Evolutionary conservation across 2,888 invertebrate species (phyloP).

Genomic region (Punctoribates punctum): DNA sequence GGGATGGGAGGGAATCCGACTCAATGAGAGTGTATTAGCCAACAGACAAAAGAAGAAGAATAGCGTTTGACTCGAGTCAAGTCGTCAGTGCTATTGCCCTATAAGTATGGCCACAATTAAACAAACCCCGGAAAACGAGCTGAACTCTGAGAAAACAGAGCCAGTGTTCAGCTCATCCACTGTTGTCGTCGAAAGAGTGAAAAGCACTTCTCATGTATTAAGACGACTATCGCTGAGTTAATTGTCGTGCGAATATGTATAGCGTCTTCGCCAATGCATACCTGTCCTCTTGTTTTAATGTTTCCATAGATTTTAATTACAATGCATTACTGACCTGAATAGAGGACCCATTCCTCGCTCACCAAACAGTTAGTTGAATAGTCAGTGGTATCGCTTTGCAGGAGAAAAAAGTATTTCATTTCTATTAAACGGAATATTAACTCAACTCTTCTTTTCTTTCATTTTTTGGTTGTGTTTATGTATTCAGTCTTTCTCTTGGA

Average conservation of each 20-base stretch:
- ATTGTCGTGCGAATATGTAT: conserved; percentile 38
- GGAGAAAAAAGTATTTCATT: not conserved
- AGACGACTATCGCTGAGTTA: not conserved
- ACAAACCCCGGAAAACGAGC: conserved; percentile 25
- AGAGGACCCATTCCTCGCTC: conserved; percentile 25
- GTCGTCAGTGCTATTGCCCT: conserved; percentile 35
- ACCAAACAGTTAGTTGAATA: not conserved
- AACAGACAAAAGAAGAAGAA: conserved; percentile 14
- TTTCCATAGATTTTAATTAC: conserved; percentile 19
- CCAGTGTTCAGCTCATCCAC: not conserved
- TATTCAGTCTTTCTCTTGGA: not conserved
- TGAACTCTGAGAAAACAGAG: not conserved
- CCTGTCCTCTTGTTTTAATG: not conserved
- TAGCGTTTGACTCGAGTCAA: not conserved
- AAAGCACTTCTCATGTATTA: not conserved
- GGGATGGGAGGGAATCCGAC: not conserved
- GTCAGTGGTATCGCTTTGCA: not conserved
- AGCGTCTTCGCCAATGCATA: conserved; percentile 16
- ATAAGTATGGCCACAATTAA: conserved; percentile 33
- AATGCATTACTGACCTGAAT: conserved; percentile 35
- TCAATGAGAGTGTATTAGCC: not conserved
- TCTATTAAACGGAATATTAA: not conserved
- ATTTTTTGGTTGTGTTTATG: not conserved
- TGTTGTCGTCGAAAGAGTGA: not conserved
- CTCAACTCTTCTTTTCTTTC: conserved; percentile 11